These are phyloP conservation scores for Centropyge bicolor DNA, from an alignment of 2,797 vertebrate species.

Conservation along the genomic window DNA sequence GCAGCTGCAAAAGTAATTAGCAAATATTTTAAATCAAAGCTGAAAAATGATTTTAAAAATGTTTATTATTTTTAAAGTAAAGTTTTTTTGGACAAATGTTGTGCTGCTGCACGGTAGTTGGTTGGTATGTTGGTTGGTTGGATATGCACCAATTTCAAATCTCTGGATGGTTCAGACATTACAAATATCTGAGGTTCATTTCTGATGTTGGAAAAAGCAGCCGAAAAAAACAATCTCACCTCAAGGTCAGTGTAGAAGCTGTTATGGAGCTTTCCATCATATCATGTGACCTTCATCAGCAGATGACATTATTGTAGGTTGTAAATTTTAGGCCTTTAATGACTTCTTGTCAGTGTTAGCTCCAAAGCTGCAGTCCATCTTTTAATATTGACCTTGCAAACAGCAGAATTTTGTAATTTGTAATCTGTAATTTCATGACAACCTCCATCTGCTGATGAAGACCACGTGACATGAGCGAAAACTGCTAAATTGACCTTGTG, in stretches of 20 bases:
- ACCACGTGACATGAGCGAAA: neutral
- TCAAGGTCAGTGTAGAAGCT: neutral
- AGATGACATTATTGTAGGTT: neutral
- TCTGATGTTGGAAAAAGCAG: neutral
- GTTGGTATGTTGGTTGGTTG: too few species aligned
- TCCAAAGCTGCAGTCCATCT: neutral
- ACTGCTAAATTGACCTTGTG: neutral
- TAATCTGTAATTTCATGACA: neutral
- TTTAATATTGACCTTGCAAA: neutral
- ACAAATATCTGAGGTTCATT: neutral
- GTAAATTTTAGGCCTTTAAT: neutral
- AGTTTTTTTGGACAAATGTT: neutral
- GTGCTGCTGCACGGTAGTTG: neutral
- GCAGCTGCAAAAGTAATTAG: neutral
- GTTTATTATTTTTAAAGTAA: neutral
- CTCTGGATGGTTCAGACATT: too few species aligned
- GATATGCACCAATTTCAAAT: neutral
- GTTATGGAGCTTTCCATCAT: neutral
- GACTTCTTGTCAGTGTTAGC: neutral
- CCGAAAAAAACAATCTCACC: neutral
- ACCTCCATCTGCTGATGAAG: neutral
- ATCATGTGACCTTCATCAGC: constrained; percentile 3
- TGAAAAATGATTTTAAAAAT: neutral
- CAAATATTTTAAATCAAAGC: neutral
- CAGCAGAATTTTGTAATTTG: neutral